Evolutionary conservation across 2,113 vertebrate genomes (phyloP), one percentile per base, ranked within the genome.

Genomic region (Plotosus lineatus): DNA sequence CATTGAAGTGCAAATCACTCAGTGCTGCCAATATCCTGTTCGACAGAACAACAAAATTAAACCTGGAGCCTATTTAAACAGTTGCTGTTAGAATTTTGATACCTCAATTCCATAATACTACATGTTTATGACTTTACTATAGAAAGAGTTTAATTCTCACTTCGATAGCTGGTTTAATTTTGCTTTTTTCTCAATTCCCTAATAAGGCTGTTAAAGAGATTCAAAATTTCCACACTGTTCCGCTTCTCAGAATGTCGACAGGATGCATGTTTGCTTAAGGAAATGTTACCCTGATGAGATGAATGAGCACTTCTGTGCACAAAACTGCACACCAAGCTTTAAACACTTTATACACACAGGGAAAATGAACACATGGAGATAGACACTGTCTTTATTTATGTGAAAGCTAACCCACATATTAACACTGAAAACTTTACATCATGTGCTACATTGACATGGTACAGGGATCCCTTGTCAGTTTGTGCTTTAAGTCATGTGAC

Each of bases 321-420:
- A 48, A 33, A 80, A 80, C 40, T 72, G 55, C 50, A 33, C 3
- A 56, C 19, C 51, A 42, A 63, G 55, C 79, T 74, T 63, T 80
- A 74, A 80, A 56, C 3, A 50, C 63, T 33, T 3, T 19, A 46
- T 58, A 46, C 78, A 40, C 65, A 15, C 11, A 58, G 78, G 26
- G 56, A 65, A 9, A 63, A 44, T 51, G 23, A 36, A 28, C 14
- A 65, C 17, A 8, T 74, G n/a, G 26, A 11, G 46, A 33, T 46
- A 81, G 75, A 61, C 51, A 28, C 26, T 61, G 28, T 53, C 33
- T 10, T 65, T 75, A 23, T 36, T 63, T 79, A 28, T 55, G 58
- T 58, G 38, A 44, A 46, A 38, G 48, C 17, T 21, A 76, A 76
- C 36, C 55, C 40, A 31, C 40, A 33, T 10, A 31, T 40, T 42